A percentile compares a stretch with the other conserved stretches of the same genome.
Evolutionary conservation across 2,888 invertebrate genomes (phyloP).

Genomic region (Selenia dentaria): DNA sequence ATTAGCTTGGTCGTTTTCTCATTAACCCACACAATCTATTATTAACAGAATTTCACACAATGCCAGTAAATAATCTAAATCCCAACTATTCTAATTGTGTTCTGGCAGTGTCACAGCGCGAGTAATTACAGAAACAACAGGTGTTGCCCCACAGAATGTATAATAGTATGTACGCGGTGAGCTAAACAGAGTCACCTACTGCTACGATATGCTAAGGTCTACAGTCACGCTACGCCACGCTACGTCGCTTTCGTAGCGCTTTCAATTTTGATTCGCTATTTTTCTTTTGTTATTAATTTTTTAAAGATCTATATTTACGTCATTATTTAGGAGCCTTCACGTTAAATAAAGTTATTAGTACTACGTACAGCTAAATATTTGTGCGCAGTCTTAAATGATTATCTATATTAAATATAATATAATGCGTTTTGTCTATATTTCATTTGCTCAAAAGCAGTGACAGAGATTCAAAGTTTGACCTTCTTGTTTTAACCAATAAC

Average conservation of each 20-base stretch:
- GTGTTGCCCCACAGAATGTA: conserved; percentile 12
- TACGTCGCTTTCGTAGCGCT: not conserved
- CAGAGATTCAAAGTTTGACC: too few species aligned
- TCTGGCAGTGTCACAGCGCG: conserved; percentile 30
- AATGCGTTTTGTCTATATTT: too few species aligned
- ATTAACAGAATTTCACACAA: conserved; percentile 23
- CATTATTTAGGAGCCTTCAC: too few species aligned
- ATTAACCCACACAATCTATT: conserved; percentile 22
- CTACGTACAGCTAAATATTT: too few species aligned
- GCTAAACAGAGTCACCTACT: not conserved
- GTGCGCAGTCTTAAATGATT: too few species aligned
- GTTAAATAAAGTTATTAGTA: too few species aligned
- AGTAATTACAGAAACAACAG: conserved; percentile 33
- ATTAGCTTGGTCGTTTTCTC: conserved; percentile 12
- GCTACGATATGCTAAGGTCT: conserved; percentile 2
- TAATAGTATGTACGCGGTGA: not conserved
- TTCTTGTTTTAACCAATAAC: too few species aligned
- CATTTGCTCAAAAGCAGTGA: too few species aligned
- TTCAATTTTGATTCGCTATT: too few species aligned
- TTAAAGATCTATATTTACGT: too few species aligned
- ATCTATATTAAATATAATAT: too few species aligned
- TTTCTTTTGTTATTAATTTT: too few species aligned
- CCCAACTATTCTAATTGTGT: conserved; percentile 30
- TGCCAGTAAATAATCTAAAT: conserved; percentile 26
- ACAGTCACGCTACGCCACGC: conserved; percentile 5